Evolutionary conservation across 2,113 vertebrate species (phyloP).

Genomic region (Caloenas nicobarica): DNA sequence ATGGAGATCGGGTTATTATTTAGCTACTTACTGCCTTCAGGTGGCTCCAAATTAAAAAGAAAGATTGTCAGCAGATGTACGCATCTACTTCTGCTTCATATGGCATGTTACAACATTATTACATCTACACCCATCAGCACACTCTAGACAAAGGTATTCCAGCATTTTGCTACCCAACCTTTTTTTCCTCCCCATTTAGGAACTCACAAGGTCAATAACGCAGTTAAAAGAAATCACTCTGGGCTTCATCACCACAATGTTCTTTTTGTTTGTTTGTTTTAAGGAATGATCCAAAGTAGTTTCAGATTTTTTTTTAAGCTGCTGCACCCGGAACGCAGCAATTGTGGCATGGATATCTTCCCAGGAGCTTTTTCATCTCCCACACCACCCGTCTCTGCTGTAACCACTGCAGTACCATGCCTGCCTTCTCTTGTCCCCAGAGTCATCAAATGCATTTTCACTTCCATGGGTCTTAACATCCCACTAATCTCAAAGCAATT

Average conservation of each 20-base stretch:
- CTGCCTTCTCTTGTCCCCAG: background rate
- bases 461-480: accelerated
- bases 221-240: background rate
- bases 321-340: background rate
- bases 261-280: background rate
- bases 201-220: background rate
- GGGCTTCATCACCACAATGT: background rate
- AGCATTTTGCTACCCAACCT: background rate
- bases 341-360: background rate
- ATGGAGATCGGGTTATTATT: slow-evolving; percentile 57
- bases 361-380: background rate
- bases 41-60: slow-evolving; percentile 70
- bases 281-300: background rate
- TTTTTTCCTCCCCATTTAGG: background rate
- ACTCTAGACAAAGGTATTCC: background rate
- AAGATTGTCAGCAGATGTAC: slow-evolving; percentile 43
- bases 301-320: background rate
- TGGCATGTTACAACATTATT: background rate
- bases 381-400: background rate
- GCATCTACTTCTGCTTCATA: background rate
- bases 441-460: background rate
- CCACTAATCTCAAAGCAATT: background rate
- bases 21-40: slow-evolving; percentile 59
- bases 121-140: background rate
- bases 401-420: background rate